Conservation (phyloP, 1,140 invertebrate genomes). For the Liolophura sinensis region DNA sequence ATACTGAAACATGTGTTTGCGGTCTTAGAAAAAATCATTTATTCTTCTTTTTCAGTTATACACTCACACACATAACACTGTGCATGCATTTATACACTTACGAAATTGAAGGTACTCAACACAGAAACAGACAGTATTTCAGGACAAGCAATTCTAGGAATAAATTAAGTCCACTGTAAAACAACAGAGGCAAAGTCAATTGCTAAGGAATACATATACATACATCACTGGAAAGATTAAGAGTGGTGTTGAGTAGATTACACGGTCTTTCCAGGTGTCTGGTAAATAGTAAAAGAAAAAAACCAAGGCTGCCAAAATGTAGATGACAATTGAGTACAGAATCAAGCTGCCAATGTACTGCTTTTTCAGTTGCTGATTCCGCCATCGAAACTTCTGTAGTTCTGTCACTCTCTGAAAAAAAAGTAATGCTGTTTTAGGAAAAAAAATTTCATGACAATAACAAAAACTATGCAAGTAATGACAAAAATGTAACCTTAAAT, state of each 20-base stretch:
- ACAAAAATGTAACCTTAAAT: neutral
- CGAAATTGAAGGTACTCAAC: too few species aligned
- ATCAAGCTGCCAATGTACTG: slow-evolving; percentile 78
- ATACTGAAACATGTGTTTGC: too few species aligned
- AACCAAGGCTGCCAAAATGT: slow-evolving; percentile 72
- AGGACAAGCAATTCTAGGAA: too few species aligned
- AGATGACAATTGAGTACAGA: slow-evolving; percentile 78
- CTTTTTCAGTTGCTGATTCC: slow-evolving; percentile 78
- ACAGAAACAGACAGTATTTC: too few species aligned
- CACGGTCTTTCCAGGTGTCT: slow-evolving; percentile 68
- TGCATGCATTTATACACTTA: too few species aligned
- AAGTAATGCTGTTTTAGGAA: slow-evolving; percentile 11
- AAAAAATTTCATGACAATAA: neutral
- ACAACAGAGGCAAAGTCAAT: too few species aligned
- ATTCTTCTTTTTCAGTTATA: too few species aligned
- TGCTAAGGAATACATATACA: slow-evolving; percentile 57
- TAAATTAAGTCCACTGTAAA: too few species aligned
- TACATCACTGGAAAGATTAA: slow-evolving; percentile 78
- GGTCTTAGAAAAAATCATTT: too few species aligned
- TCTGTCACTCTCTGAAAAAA: slow-evolving; percentile 72
- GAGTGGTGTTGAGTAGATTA: slow-evolving; percentile 74
- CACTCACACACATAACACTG: too few species aligned
- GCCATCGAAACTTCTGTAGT: slow-evolving; percentile 77
- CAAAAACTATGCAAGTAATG: neutral
- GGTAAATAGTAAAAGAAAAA: slow-evolving; percentile 82